Evolutionary conservation across 2,888 invertebrate genomes (phyloP).

Genomic region (Nomada ruficornis): DNA sequence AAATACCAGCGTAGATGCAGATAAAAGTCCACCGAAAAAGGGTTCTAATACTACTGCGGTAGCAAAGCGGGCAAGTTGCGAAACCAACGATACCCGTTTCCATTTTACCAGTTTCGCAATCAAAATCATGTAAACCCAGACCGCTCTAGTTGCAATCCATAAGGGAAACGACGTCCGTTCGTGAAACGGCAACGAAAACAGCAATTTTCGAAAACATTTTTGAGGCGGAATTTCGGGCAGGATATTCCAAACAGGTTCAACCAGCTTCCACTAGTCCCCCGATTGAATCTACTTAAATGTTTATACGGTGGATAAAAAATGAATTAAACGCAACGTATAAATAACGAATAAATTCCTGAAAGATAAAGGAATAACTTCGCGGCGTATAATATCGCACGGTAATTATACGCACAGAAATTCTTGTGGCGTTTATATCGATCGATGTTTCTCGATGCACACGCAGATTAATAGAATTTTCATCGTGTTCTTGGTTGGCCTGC

Average conservation of each 20-base stretch:
- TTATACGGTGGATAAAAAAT: neutral
- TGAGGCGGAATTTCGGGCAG: neutral
- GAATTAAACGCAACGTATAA: neutral
- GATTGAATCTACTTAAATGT: neutral
- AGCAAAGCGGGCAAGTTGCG: neutral
- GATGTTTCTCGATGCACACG: neutral
- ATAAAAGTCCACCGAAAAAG: no score
- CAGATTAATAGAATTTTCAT: constrained; percentile 21
- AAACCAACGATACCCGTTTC: neutral
- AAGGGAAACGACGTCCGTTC: constrained; percentile 12
- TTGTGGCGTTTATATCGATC: neutral
- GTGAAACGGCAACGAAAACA: constrained; percentile 9
- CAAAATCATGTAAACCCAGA: constrained; percentile 45
- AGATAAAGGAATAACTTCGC: neutral
- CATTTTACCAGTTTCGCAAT: neutral
- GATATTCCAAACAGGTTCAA: constrained; percentile 8
- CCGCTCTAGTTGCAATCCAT: constrained; percentile 13
- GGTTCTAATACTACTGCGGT: no score
- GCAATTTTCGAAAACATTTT: neutral
- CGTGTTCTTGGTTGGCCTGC: neutral
- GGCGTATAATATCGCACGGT: no score
- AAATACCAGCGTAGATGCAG: no score
- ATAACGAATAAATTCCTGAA: neutral
- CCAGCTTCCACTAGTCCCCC: neutral
- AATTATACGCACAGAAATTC: neutral